These are phyloP conservation scores for Kryptolebias marmoratus DNA, from an alignment of 2,113 vertebrate genomes.

Conservation along the genomic window DNA sequence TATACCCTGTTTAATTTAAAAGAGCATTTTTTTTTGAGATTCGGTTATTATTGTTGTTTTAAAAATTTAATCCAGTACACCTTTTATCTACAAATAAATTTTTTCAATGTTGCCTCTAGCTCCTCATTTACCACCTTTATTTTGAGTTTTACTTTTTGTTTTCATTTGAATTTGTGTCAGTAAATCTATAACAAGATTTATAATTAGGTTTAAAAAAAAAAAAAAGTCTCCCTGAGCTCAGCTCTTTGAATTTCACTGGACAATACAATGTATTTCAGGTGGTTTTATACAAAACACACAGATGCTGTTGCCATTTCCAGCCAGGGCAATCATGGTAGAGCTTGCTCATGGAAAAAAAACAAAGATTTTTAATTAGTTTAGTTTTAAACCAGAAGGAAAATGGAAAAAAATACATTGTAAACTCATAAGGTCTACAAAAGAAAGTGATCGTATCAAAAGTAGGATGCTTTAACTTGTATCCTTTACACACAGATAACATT, in stretches of 20 bases:
- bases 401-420: neutral
- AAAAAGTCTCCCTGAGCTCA: neutral
- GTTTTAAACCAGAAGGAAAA: neutral
- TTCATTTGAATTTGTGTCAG: neutral
- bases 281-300: neutral
- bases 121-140: neutral
- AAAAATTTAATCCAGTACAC: neutral
- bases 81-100: constrained; percentile 12
- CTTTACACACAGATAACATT: no score
- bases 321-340: no score
- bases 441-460: no score
- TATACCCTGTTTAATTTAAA: neutral
- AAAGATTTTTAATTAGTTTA: neutral
- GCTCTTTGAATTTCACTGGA: no score
- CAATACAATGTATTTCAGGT: neutral
- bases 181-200: neutral
- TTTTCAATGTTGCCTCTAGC: constrained; percentile 4
- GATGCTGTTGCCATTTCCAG: neutral
- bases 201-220: neutral
- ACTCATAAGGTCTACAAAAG: no score
- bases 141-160: constrained; percentile 4
- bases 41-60: constrained; percentile 14
- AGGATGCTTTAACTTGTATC: no score
- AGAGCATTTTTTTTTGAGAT: constrained; percentile 3
- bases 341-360: neutral